Percentiles rank a stretch among this genome's conserved stretches.
Evolutionary conservation across 2,113 vertebrate species (phyloP).

Genomic region (Microcebus tavaratra): DNA sequence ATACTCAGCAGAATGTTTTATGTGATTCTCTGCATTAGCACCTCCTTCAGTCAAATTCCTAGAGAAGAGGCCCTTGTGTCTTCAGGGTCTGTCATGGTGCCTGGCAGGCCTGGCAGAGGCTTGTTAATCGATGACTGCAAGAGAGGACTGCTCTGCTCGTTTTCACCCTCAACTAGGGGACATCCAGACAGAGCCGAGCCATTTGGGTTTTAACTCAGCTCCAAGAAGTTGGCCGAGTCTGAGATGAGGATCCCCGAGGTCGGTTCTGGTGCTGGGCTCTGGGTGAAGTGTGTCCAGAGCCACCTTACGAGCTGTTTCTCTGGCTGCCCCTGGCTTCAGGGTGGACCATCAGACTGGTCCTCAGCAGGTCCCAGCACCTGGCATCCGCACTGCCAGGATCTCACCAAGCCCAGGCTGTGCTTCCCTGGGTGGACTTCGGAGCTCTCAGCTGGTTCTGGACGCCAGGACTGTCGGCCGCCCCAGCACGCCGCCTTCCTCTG

Average conservation of each 20-base stretch:
- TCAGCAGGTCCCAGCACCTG: neutral
- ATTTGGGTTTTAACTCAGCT: neutral
- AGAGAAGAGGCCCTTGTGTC: neutral
- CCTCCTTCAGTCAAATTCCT: neutral
- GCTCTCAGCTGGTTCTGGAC: neutral
- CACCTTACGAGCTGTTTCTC: neutral
- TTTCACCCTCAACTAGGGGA: neutral
- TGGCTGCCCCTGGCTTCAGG: neutral
- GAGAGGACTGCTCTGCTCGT: neutral
- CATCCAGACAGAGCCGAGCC: neutral
- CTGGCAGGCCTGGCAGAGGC: neutral
- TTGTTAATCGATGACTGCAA: neutral
- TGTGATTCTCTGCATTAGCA: rapidly evolving
- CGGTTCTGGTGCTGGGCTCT: neutral
- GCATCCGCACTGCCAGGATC: neutral
- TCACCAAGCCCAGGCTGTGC: neutral
- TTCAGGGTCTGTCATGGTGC: rapidly evolving
- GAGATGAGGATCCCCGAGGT: rapidly evolving
- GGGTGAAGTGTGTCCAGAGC: rapidly evolving
- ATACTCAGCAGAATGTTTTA: neutral
- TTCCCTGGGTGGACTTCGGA: too few relatives aligned
- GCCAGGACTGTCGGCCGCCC: rapidly evolving
- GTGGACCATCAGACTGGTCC: rapidly evolving
- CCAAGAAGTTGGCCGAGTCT: neutral
- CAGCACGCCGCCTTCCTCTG: neutral